These are phyloP conservation scores for Xestia xanthographa DNA, from an alignment of 2,888 invertebrate genomes.

Conservation along the genomic window DNA sequence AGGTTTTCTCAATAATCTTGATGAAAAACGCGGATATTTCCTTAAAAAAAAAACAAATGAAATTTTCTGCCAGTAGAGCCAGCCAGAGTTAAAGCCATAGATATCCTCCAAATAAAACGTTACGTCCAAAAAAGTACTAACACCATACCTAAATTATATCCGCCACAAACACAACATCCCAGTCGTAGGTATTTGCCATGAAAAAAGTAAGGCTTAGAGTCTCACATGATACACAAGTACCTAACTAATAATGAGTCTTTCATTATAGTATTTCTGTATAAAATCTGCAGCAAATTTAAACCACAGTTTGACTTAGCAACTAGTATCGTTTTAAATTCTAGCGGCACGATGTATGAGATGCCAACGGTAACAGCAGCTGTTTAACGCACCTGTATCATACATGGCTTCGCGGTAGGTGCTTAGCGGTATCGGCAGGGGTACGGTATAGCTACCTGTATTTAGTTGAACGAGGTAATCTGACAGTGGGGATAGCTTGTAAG, in stretches of 20 bases:
- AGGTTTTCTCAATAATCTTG: neutral
- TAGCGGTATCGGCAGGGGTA: conserved; percentile 27
- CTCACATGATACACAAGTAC: neutral
- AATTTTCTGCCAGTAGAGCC: neutral
- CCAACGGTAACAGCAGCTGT: conserved; percentile 48
- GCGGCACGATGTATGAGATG: conserved; percentile 25
- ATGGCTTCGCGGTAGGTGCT: conserved; percentile 18
- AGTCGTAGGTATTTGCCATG: neutral
- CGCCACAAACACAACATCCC: neutral
- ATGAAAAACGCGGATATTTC: neutral
- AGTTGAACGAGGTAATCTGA: neutral
- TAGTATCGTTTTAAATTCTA: conserved; percentile 37
- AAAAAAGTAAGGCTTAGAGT: neutral
- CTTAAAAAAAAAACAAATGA: neutral
- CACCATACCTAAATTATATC: too few relatives aligned
- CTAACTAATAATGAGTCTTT: too few relatives aligned
- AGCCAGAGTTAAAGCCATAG: neutral
- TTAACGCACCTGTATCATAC: conserved; percentile 38
- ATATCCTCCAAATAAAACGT: neutral
- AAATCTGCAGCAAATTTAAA: neutral
- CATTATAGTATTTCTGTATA: neutral
- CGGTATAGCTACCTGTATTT: conserved; percentile 6
- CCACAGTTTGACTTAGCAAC: neutral
- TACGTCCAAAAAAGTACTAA: neutral
- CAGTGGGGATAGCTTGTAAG: neutral